phyloP scores from a whole-genome alignment of 2,888 invertebrate species.

The Andrena bicolor region DNA sequence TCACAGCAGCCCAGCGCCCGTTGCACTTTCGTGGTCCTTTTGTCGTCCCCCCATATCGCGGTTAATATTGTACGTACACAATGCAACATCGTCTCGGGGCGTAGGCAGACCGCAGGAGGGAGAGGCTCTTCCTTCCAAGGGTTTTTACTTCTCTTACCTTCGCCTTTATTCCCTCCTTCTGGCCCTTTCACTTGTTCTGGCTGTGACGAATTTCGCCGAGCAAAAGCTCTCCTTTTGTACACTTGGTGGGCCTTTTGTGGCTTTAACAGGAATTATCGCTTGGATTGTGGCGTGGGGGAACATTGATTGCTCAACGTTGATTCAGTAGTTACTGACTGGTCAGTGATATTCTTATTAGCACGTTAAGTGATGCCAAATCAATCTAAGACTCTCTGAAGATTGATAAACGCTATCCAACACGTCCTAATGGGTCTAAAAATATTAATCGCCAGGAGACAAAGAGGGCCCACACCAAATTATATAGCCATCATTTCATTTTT shows the following conservation, averaged over 20 bases:
- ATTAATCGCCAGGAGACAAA: no score
- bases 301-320: neutral
- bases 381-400: neutral
- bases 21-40: slow-evolving; percentile 64
- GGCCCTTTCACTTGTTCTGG: slow-evolving; percentile 38
- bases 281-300: neutral
- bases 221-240: neutral
- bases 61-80: slow-evolving; percentile 74
- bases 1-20: slow-evolving; percentile 45
- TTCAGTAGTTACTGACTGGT: neutral
- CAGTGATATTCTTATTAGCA: neutral
- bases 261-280: neutral
- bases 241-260: neutral
- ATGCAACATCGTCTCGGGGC: slow-evolving; percentile 68
- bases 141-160: slow-evolving; percentile 25
- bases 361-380: neutral
- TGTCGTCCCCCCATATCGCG: slow-evolving; percentile 71
- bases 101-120: slow-evolving; percentile 69
- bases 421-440: no score
- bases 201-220: slow-evolving; percentile 50
- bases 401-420: neutral
- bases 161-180: slow-evolving; percentile 21
- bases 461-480: no score
- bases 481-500: no score
- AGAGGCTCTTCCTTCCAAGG: slow-evolving; percentile 50